Evolutionary conservation across 2,113 vertebrate species (phyloP).

Genomic region (Cebus imitator): DNA sequence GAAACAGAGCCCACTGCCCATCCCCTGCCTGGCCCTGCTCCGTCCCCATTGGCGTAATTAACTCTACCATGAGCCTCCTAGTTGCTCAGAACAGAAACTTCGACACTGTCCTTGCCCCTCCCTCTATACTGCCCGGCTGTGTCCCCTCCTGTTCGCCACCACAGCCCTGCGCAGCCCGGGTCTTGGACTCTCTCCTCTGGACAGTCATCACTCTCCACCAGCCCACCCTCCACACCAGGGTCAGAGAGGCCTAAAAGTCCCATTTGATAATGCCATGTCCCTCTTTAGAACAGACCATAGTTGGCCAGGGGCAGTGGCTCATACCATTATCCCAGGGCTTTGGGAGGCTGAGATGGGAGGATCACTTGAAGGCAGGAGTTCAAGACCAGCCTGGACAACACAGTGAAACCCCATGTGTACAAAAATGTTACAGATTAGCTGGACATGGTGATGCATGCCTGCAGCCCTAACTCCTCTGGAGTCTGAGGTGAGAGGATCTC

Average conservation of each 20-base stretch:
- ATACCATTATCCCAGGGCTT: too few species aligned
- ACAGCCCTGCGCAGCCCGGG: neutral
- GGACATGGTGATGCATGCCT: too few species aligned
- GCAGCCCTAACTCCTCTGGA: too few species aligned
- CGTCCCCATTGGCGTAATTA: neutral
- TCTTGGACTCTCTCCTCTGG: neutral
- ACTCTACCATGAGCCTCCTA: neutral
- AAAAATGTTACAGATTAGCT: too few species aligned
- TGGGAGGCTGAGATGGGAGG: too few species aligned
- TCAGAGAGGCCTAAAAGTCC: neutral
- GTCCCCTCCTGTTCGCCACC: neutral
- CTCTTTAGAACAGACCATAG: neutral
- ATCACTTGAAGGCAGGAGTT: too few species aligned
- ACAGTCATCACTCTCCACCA: neutral
- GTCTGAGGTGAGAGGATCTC: too few species aligned
- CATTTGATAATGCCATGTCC: too few species aligned
- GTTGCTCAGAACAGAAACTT: neutral
- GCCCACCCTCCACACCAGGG: neutral
- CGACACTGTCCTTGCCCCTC: neutral
- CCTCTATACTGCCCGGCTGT: neutral
- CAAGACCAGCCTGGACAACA: too few species aligned
- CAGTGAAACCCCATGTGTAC: too few species aligned
- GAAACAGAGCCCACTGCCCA: neutral
- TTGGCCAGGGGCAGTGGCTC: too few species aligned
- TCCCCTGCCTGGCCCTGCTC: neutral